Conservation (phyloP, 1,140 invertebrate genomes). For the Streblospio benedicti region DNA sequence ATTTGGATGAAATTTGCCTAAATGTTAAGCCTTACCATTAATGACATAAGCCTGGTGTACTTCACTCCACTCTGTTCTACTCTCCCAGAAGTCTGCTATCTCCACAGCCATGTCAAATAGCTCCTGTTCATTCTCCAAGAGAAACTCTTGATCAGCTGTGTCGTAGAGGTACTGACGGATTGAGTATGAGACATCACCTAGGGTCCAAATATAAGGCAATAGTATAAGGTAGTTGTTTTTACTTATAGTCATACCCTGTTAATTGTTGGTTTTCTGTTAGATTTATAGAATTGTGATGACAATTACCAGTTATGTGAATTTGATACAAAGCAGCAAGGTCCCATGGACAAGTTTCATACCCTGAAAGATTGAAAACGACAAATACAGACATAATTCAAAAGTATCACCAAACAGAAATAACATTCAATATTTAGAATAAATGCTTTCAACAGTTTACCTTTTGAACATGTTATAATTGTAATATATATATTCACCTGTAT, state of each 20-base stretch:
- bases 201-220: too few relatives aligned
- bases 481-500: constrained; percentile 33
- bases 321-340: constrained; percentile 30
- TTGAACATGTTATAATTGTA: constrained; percentile 23
- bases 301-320: constrained; percentile 47
- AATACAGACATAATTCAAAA: background rate
- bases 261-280: too few relatives aligned
- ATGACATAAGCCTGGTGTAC: background rate
- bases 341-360: constrained; percentile 29
- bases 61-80: background rate
- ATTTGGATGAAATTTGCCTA: too few relatives aligned
- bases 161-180: constrained; percentile 43
- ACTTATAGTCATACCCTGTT: too few relatives aligned
- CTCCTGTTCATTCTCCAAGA: too few relatives aligned
- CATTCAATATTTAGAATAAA: too few relatives aligned
- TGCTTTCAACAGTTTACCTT: too few relatives aligned
- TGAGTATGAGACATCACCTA: constrained; percentile 47
- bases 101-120: constrained; percentile 19
- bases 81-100: constrained; percentile 32
- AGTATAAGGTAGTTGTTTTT: too few relatives aligned
- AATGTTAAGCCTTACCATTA: too few relatives aligned
- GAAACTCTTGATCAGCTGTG: constrained; percentile 18
- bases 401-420: too few relatives aligned
- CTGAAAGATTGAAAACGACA: constrained; percentile 19
- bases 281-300: too few relatives aligned